Conservation (phyloP, 2,888 invertebrate species). For the Pogonocherus hispidulus region DNA sequence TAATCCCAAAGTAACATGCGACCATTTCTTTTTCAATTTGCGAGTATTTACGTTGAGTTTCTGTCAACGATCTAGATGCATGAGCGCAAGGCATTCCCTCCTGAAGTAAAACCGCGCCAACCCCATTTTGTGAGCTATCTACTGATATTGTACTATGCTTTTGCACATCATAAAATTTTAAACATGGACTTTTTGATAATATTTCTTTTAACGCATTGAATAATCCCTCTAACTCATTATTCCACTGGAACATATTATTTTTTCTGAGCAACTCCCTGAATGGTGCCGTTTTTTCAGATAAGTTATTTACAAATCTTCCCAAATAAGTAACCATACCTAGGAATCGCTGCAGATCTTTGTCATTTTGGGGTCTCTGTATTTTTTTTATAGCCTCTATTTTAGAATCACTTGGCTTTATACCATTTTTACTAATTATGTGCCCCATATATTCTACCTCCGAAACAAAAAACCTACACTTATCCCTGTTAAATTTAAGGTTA, state of each 20-base stretch:
- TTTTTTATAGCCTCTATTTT: constrained; percentile 36
- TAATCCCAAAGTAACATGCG: constrained; percentile 54
- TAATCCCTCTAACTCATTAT: constrained; percentile 45
- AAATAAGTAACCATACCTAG: constrained; percentile 41
- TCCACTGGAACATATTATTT: constrained; percentile 48
- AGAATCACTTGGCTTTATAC: not conserved
- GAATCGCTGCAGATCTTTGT: constrained; percentile 37
- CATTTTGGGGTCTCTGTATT: constrained; percentile 29
- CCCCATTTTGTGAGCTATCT: constrained; percentile 59
- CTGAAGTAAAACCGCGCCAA: constrained; percentile 60
- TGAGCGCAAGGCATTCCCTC: constrained; percentile 56
- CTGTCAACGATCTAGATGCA: constrained; percentile 56
- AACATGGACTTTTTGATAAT: constrained; percentile 53
- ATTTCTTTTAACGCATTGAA: constrained; percentile 56
- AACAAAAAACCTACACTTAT: not conserved
- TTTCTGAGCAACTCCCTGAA: constrained; percentile 50
- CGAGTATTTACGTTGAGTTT: constrained; percentile 57
- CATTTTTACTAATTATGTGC: not conserved
- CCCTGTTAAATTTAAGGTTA: not conserved
- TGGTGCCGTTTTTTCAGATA: constrained; percentile 47
- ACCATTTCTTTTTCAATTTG: constrained; percentile 64
- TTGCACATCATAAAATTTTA: constrained; percentile 57
- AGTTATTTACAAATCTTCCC: constrained; percentile 39
- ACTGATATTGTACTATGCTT: constrained; percentile 45
- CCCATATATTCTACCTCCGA: not conserved